Conservation (phyloP, 2,797 vertebrate species). For the Sternotherus odoratus region DNA sequence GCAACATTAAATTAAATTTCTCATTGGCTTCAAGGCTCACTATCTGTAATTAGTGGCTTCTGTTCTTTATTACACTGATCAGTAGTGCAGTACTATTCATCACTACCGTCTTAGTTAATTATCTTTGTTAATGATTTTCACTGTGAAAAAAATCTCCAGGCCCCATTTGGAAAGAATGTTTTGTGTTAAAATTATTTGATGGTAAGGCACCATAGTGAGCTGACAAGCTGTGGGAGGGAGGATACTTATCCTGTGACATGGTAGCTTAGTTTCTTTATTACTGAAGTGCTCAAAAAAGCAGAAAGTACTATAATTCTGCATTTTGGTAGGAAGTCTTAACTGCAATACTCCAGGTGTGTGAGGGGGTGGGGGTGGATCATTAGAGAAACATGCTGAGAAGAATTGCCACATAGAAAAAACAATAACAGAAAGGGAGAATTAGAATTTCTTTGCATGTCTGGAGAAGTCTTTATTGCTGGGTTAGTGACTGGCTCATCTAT, state of each 20-base stretch:
- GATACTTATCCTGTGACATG: constrained; percentile 24
- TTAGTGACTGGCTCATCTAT: not conserved
- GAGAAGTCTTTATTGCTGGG: not conserved
- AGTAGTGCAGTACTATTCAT: constrained; percentile 74
- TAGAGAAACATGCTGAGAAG: accelerated
- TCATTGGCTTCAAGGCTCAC: constrained; percentile 68
- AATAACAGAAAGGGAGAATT: not conserved
- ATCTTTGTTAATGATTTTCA: constrained; percentile 77
- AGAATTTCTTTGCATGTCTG: not conserved
- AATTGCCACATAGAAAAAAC: not conserved
- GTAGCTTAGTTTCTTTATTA: constrained; percentile 20
- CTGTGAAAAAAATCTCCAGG: constrained; percentile 69
- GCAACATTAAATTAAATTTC: constrained; percentile 68
- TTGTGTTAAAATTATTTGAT: constrained; percentile 58
- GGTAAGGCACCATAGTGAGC: constrained; percentile 44
- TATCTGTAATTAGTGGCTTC: constrained; percentile 79
- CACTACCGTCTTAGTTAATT: constrained; percentile 77
- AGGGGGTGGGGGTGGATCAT: not conserved
- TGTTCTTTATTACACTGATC: constrained; percentile 79
- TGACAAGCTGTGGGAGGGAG: constrained; percentile 46
- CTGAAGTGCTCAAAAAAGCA: constrained; percentile 21
- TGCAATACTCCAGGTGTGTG: constrained; percentile 38
- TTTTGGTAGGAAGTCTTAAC: constrained; percentile 18
- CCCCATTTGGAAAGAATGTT: constrained; percentile 63
- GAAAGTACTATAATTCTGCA: constrained; percentile 18